Base-by-base conservation (phyloP, 2,888 invertebrate genomes). In the Empis livida region DNA sequence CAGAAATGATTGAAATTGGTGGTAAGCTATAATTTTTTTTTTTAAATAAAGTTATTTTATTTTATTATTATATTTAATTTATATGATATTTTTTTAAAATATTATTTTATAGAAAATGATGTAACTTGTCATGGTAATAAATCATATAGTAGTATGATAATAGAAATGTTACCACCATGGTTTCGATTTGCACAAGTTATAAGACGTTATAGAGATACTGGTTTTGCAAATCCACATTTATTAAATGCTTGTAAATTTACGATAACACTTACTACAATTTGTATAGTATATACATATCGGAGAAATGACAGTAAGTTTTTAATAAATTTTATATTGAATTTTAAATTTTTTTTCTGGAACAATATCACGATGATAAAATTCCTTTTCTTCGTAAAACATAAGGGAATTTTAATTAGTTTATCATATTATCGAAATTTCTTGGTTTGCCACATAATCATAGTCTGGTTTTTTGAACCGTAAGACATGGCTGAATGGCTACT, bases 221-320 rank as follows among this genome's bases (percentile, higher is more conserved):
- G 77, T 61, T 82, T 84, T 63, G 76, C 79, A 5, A 83, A 83
- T 67, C 86, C 86, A 9, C 90, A 90, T 74, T 71, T 90, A 46
- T 82, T 83, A 17, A 91, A 91, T 68, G 89, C 90, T 27, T 85
- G 83, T 43, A 93, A 93, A 72, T 93, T 94, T 70, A 82, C 88
- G 1, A 90, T 90, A 4, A 84, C 90, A 0, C 91, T 92, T 67
- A 80, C 91, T 54, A 88, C 89, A 27, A 82, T 90, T 8, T 74
- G 84, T 20, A 84, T 88, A 59, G 75, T 79, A 3, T 77, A 64
- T 50, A 62, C 64, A 53, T 64, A 56, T 52, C 65, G 65, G 47
- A 61, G 59, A n/a, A 66, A 67, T 14, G 9, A 27, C 2, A 27
- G 23, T 27, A 27, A 27, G 23, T 27, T 27, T 8, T 27, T 20